Evolutionary conservation across 2,113 vertebrate species (phyloP).

Genomic region (Anguilla japonica): DNA sequence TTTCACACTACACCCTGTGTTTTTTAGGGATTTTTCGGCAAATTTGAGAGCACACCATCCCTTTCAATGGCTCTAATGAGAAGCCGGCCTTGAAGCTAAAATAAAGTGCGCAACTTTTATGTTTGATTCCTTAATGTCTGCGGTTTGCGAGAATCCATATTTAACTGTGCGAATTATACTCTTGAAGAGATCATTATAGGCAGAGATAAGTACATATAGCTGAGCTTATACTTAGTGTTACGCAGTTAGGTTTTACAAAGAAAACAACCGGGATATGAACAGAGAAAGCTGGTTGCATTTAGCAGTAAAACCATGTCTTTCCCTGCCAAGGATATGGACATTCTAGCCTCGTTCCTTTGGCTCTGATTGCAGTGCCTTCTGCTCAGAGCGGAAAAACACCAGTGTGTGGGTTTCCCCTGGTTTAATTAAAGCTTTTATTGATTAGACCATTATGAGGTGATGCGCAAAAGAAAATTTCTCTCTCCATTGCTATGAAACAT

Average conservation of each 20-base stretch:
- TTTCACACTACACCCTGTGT: background rate
- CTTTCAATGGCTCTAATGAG: constrained; percentile 28
- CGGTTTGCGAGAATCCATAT: constrained; percentile 52
- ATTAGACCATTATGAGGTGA: constrained; percentile 1
- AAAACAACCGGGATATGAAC: constrained; percentile 37
- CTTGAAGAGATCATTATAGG: constrained; percentile 62
- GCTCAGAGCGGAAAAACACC: background rate
- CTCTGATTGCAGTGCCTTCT: background rate
- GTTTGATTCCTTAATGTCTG: constrained; percentile 12
- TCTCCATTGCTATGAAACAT: background rate
- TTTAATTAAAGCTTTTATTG: constrained; percentile 27
- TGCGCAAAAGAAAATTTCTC: background rate
- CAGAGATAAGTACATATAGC: constrained; percentile 31
- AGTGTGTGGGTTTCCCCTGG: background rate
- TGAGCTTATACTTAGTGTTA: constrained; percentile 2
- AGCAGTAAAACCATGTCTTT: background rate
- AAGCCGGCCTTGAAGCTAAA: constrained; percentile 31
- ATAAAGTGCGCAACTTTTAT: constrained; percentile 30
- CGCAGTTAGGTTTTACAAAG: background rate
- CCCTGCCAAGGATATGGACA: constrained; percentile 15
- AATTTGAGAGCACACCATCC: constrained; percentile 22
- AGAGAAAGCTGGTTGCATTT: constrained; percentile 29
- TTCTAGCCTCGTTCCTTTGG: background rate
- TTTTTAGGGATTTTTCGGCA: constrained; percentile 12
- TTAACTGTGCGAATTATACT: constrained; percentile 65